phyloP scores from a whole-genome alignment of 2,113 vertebrate species.

The Perca fluviatilis region DNA sequence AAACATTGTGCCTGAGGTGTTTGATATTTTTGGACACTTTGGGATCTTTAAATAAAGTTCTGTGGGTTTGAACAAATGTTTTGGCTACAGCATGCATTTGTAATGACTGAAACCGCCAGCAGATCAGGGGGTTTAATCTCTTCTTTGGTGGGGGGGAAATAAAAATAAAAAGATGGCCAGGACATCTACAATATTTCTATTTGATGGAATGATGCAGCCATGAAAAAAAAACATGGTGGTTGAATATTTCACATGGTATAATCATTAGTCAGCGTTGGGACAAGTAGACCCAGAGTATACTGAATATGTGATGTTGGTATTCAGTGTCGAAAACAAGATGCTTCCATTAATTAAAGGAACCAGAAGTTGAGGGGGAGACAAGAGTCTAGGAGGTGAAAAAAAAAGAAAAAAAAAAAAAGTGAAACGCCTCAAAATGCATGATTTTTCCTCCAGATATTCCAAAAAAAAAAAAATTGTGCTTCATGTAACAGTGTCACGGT shows the following conservation, averaged over 20 bases:
- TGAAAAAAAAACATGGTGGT: neutral
- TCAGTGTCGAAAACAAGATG: neutral
- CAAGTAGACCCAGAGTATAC: neutral
- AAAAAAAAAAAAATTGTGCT: neutral
- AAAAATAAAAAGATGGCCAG: neutral
- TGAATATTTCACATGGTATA: neutral
- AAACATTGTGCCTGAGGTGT: too few species aligned
- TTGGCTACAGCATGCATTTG: too few species aligned
- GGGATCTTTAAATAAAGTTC: too few species aligned
- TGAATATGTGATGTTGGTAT: neutral
- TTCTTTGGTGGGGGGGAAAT: neutral
- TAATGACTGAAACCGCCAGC: too few species aligned
- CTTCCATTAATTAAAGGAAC: neutral
- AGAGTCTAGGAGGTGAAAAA: neutral
- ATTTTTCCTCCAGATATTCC: too few species aligned
- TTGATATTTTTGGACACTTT: too few species aligned
- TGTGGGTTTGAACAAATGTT: too few species aligned
- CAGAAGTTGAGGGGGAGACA: neutral
- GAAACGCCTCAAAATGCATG: neutral
- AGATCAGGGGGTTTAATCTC: too few species aligned
- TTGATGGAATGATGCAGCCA: neutral
- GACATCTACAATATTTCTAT: neutral
- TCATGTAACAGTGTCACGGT: neutral
- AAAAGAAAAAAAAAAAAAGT: neutral
- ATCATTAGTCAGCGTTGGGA: neutral